Evolutionary conservation across 2,888 invertebrate genomes (phyloP).

Genomic region (Oscheius sp.): DNA sequence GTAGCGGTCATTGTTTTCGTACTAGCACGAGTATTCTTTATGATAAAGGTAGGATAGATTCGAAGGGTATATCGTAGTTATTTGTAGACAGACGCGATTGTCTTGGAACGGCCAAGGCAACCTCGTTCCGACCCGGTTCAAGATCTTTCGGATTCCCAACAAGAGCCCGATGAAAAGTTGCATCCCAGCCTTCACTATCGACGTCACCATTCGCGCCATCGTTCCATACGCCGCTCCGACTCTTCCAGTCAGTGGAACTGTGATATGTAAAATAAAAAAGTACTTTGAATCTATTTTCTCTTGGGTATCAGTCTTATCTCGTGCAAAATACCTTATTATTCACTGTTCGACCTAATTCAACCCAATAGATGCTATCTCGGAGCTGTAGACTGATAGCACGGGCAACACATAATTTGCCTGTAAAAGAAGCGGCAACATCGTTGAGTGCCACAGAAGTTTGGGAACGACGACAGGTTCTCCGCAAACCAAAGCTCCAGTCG

Average conservation of each 20-base stretch:
- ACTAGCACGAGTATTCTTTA: neutral
- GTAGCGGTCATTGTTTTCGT: neutral
- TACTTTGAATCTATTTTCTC: neutral
- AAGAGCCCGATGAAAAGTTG: neutral
- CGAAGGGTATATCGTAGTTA: too few relatives aligned
- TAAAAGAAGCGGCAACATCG: conserved; percentile 4
- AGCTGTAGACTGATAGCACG: neutral
- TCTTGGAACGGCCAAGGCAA: too few relatives aligned
- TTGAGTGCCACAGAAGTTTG: conserved; percentile 33
- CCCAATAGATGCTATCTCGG: neutral
- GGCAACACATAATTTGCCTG: conserved; percentile 8
- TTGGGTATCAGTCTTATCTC: neutral
- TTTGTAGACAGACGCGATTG: too few relatives aligned
- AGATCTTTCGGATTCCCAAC: neutral
- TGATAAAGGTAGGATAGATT: neutral
- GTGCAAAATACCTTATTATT: too few relatives aligned
- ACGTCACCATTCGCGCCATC: neutral
- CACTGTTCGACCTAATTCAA: too few relatives aligned
- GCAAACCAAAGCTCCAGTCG: conserved; percentile 56
- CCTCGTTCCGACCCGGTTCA: neutral
- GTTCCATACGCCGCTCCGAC: neutral
- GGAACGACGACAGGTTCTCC: conserved; percentile 50
- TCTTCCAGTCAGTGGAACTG: neutral
- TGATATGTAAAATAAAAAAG: conserved; percentile 21
- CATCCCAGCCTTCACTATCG: neutral